Base-by-base conservation (phyloP, 2,113 vertebrate species). In the Cephalophus harveyi region DNA sequence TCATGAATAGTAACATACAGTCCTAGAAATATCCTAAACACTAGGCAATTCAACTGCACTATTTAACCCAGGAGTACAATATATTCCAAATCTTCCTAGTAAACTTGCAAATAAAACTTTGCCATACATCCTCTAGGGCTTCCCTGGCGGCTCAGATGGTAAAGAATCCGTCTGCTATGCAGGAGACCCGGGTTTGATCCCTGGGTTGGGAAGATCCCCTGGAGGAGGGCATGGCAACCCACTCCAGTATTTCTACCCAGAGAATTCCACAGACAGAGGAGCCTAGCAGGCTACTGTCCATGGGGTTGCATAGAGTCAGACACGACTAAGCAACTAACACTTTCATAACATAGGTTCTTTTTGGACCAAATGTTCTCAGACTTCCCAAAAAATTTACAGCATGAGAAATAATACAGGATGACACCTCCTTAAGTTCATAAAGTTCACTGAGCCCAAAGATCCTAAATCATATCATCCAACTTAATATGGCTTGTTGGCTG, bases 31-130 rank as follows among this genome's bases (percentile, higher is more conserved):
- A 59, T 2, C n/a, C n/a, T 86, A 87, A 95, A 36, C 23, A 46
- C 60, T 52, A 97, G 79, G 57, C 62, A 79, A 52, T 93, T 87
- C 4, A 15, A 71, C 3, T 74, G 23, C 11, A 89, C 30, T 89
- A 71, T n/a, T 64, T 94, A 97, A 71, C 16, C 88, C 36, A 59
- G 7, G 67, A 85, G 11, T 46, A 64, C 59, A 90, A 40, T 74
- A 57, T 27, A 54, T 78, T 93, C 36, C 30, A 92, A 96, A 96
- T 94, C 60, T 93, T 55, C 55, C 79, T 3, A 93, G 62, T 74
- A 89, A 85, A 21, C 67, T 89, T 89, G 64, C 74, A 96, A 89
- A 93, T 74, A 85, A 88, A 98, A 59, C 27, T 57, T 88, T 90
- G 43, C 87, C 85, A 43, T 74, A 12, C 4, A 0, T 71, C 17